These are phyloP conservation scores for Lemur catta DNA, from an alignment of 2,797 vertebrate species.

Conservation along the genomic window DNA sequence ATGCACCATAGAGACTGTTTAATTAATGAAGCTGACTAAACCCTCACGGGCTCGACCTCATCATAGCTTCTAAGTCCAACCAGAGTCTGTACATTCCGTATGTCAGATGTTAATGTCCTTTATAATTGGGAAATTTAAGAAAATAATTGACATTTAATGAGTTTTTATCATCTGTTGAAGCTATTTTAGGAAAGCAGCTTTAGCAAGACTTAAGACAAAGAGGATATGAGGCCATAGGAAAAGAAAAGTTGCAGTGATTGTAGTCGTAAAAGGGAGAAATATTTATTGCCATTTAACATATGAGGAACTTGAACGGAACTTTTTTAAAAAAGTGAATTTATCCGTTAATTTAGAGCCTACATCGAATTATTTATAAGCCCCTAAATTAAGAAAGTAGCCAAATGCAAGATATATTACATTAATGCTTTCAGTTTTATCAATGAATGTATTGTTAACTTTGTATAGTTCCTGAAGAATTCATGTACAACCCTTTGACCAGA, in stretches of 20 bases:
- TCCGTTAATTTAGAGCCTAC: background rate
- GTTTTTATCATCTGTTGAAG: constrained; percentile 30
- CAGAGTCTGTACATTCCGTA: background rate
- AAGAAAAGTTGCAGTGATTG: background rate
- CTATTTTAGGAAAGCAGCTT: constrained; percentile 19
- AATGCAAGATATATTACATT: background rate
- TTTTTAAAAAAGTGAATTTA: background rate
- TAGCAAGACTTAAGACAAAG: constrained; percentile 27
- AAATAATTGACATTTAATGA: background rate
- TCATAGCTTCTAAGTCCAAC: background rate
- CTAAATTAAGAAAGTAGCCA: constrained; percentile 46
- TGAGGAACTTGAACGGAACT: background rate
- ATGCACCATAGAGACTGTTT: background rate
- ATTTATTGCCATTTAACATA: background rate
- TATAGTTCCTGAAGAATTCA: constrained; percentile 96
- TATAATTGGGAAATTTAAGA: constrained; percentile 10
- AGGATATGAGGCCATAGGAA: background rate
- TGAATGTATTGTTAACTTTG: constrained; percentile 44
- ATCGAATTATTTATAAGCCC: constrained; percentile 24
- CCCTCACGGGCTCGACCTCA: background rate
- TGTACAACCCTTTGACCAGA: constrained; percentile 97
- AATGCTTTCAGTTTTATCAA: constrained; percentile 37
- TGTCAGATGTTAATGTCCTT: background rate
- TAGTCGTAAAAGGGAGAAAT: background rate
- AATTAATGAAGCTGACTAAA: background rate